Percentiles rank a stretch among this genome's conserved stretches.
phyloP scores from a whole-genome alignment of 1,140 invertebrate genomes.

The Zaprionus davidi region DNA sequence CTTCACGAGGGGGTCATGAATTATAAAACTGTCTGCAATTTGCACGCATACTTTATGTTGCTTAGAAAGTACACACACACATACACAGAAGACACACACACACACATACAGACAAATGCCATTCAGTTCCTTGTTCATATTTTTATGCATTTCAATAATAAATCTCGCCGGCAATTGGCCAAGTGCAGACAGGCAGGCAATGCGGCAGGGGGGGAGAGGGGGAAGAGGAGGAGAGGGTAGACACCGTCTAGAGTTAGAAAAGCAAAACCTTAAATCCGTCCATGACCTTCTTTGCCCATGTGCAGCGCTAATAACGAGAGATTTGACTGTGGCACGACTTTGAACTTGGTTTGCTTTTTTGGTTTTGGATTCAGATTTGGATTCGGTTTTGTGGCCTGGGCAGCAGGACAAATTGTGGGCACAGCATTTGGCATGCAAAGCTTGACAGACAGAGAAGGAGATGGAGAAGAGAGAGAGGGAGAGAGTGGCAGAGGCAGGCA shows the following conservation, averaged over 20 bases:
- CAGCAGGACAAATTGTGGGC: conserved; percentile 67
- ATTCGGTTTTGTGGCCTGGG: conserved; percentile 27
- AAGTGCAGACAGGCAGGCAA: conserved; percentile 38
- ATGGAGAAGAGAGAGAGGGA: conserved; percentile 17
- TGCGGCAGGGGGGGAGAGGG: background rate
- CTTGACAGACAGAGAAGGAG: conserved; percentile 7
- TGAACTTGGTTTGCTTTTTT: conserved; percentile 63
- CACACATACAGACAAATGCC: conserved; percentile 31
- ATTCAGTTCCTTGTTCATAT: conserved; percentile 58
- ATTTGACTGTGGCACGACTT: conserved; percentile 73
- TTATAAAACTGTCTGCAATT: conserved; percentile 36
- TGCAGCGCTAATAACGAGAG: conserved; percentile 56
- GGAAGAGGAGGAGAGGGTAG: background rate
- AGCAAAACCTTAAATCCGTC: conserved; percentile 72
- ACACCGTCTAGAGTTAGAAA: conserved; percentile 23
- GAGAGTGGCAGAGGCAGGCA: conserved; percentile 28
- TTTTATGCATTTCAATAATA: conserved; percentile 81
- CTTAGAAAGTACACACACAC: conserved; percentile 31
- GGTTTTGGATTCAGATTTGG: conserved; percentile 31
- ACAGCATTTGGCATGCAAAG: conserved; percentile 76
- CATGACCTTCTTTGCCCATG: conserved; percentile 76
- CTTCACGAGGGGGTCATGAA: conserved; percentile 5
- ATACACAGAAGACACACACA: background rate
- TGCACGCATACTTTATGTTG: conserved; percentile 24
- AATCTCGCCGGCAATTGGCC: conserved; percentile 74